A percentile compares a stretch with the other conserved stretches of the same genome.
Conservation (phyloP, 2,797 vertebrate genomes). For the Phyllotis vaccarum region DNA sequence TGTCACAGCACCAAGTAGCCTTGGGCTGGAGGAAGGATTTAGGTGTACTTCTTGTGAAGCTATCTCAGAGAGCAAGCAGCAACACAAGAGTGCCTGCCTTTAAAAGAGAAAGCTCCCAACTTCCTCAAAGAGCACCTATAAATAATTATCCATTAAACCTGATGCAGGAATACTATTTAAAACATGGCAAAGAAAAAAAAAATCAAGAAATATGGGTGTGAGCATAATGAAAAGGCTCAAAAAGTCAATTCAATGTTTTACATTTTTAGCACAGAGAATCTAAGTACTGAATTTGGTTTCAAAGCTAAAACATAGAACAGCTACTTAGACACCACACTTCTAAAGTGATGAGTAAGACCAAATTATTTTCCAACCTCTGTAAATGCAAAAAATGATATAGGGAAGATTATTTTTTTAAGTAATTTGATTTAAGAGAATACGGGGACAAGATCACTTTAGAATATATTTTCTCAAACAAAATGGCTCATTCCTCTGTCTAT, state of each 20-base stretch:
- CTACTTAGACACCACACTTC: not conserved
- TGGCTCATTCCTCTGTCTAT: not conserved
- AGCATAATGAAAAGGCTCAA: not conserved
- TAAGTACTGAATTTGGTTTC: not conserved
- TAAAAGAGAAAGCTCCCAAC: conserved; percentile 16
- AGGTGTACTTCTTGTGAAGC: not conserved
- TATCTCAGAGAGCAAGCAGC: not conserved
- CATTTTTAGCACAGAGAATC: conserved; percentile 29
- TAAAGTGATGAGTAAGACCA: conserved; percentile 2
- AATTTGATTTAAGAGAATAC: conserved; percentile 45
- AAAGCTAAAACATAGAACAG: not conserved
- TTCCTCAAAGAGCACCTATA: not conserved
- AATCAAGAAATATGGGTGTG: not conserved
- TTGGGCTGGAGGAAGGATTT: not conserved
- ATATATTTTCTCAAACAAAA: conserved; percentile 8
- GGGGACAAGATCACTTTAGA: not conserved
- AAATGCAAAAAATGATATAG: conserved; percentile 27
- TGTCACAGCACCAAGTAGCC: not conserved
- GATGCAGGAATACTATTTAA: not conserved
- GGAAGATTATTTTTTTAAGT: conserved; percentile 39
- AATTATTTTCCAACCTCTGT: conserved; percentile 17
- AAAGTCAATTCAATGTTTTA: not conserved
- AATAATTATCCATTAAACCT: not conserved
- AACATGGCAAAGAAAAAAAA: not conserved
- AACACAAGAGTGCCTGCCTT: not conserved